These are phyloP conservation scores for Monarcha castaneiventris DNA, from an alignment of 2,113 vertebrate species.

Conservation along the genomic window DNA sequence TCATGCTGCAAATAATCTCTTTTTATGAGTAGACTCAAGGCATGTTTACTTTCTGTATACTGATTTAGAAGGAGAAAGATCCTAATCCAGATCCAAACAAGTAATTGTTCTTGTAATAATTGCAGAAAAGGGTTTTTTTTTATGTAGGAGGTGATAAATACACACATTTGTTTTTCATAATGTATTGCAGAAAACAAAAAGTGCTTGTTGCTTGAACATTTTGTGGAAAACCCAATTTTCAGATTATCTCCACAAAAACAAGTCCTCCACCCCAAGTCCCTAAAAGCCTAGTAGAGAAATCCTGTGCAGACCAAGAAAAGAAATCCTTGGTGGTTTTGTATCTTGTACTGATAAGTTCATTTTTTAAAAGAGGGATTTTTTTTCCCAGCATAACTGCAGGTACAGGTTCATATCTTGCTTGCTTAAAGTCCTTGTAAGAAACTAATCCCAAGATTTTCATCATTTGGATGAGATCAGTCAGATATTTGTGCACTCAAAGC, in stretches of 20 bases:
- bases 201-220: neutral
- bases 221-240: neutral
- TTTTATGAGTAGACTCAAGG: conserved; percentile 23
- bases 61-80: neutral
- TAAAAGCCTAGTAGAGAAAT: neutral
- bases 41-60: neutral
- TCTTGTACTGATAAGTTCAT: neutral
- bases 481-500: neutral
- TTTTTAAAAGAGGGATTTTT: neutral
- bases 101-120: neutral
- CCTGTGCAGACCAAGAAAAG: neutral
- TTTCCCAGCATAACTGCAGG: neutral
- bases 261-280: neutral
- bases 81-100: neutral
- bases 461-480: neutral
- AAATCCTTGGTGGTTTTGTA: neutral
- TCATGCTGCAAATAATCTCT: conserved; percentile 36
- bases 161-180: neutral
- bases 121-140: neutral
- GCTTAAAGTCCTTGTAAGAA: neutral
- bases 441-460: neutral
- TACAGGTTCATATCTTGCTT: neutral
- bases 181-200: neutral
- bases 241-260: neutral
- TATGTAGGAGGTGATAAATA: neutral